Evolutionary conservation across 2,888 invertebrate species (phyloP).

Genomic region (Morpho achilles): DNA sequence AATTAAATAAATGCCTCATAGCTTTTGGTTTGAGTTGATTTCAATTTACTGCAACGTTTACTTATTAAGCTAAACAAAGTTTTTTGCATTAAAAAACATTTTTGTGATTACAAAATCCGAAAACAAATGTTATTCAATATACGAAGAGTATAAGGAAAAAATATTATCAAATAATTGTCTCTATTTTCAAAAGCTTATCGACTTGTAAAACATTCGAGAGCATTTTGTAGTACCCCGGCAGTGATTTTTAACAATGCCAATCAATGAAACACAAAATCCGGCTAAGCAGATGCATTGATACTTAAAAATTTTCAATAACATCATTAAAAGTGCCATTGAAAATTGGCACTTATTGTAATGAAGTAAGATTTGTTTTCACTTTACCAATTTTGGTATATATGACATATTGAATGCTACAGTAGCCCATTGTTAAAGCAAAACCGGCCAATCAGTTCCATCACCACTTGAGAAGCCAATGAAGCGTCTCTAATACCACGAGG

Average conservation of each 20-base stretch:
- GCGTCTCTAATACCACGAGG: conserved; percentile 64
- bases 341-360: conserved; percentile 24
- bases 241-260: conserved; percentile 67
- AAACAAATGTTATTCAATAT: no score
- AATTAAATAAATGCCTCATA: no score
- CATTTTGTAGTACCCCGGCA: conserved; percentile 40
- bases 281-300: conserved; percentile 66
- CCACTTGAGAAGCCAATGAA: conserved; percentile 73
- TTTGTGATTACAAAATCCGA: no score
- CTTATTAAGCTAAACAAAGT: no score
- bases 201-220: conserved; percentile 46
- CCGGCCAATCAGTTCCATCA: conserved; percentile 75
- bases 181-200: conserved; percentile 45
- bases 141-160: background rate
- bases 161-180: conserved; percentile 60
- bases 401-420: conserved; percentile 31
- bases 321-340: background rate
- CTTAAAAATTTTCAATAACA: conserved; percentile 36
- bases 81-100: no score
- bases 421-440: conserved; percentile 63
- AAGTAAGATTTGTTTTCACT: conserved; percentile 17
- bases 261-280: conserved; percentile 74
- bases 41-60: no score
- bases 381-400: conserved; percentile 25
- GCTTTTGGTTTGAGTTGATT: no score